These are phyloP conservation scores for Tachysurus vachellii DNA, from an alignment of 2,113 vertebrate species.

Conservation along the genomic window DNA sequence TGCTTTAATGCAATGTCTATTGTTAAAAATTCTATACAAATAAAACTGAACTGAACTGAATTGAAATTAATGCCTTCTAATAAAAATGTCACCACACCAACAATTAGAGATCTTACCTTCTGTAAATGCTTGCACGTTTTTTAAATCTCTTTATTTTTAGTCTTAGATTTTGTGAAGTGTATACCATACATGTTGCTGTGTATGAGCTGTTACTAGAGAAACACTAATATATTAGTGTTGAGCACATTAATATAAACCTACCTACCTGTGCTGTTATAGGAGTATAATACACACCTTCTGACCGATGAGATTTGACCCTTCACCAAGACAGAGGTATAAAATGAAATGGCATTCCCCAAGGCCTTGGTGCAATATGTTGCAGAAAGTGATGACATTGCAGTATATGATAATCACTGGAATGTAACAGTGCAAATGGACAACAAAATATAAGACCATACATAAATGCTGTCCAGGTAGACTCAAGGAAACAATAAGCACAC, in stretches of 20 bases:
- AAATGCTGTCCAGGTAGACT: background rate
- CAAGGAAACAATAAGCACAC: background rate
- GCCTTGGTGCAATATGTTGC: background rate
- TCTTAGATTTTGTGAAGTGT: too few species aligned
- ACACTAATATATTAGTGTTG: too few species aligned
- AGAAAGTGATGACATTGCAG: slow-evolving; percentile 11
- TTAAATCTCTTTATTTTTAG: too few species aligned
- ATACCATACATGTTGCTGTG: too few species aligned
- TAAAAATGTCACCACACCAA: too few species aligned
- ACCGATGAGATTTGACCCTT: background rate
- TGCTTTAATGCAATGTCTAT: too few species aligned
- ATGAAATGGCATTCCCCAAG: slow-evolving; percentile 10
- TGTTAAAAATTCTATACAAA: too few species aligned
- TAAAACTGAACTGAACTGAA: too few species aligned
- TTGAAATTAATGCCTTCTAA: too few species aligned
- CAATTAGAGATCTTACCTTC: too few species aligned
- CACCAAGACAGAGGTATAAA: background rate
- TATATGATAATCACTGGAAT: slow-evolving; percentile 9
- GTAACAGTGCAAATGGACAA: background rate
- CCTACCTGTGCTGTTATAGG: background rate
- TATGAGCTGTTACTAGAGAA: too few species aligned
- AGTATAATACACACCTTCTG: background rate
- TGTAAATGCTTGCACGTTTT: too few species aligned
- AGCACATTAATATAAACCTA: background rate
- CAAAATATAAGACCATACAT: background rate